These are phyloP conservation scores for Nerophis lumbriciformis DNA, from an alignment of 2,113 vertebrate genomes.

Conservation along the genomic window DNA sequence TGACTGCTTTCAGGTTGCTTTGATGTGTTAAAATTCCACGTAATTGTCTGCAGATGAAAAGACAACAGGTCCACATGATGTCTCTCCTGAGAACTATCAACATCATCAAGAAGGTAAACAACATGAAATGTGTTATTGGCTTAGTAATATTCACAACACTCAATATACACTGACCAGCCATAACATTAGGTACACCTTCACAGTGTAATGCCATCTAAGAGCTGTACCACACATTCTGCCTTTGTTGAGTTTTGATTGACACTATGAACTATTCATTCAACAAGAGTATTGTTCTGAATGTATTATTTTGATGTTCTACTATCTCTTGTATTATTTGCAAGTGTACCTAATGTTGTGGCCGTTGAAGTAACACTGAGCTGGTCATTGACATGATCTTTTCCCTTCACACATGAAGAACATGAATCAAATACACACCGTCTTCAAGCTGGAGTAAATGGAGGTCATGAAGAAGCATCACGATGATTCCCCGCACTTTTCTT, in stretches of 20 bases:
- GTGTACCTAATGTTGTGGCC: neutral
- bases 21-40: neutral
- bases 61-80: neutral
- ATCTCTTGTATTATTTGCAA: neutral
- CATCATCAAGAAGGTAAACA: conserved; percentile 21
- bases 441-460: conserved; percentile 8
- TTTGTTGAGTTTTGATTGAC: neutral
- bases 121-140: conserved; percentile 9
- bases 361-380: too few relatives aligned
- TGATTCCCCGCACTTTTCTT: neutral
- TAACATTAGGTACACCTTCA: too few relatives aligned
- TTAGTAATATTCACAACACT: too few relatives aligned
- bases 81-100: conserved; percentile 3
- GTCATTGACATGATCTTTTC: conserved; percentile 9
- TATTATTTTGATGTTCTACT: neutral
- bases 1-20: conserved; percentile 14
- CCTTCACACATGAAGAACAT: conserved; percentile 32
- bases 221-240: neutral
- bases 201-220: too few relatives aligned
- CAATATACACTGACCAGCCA: too few relatives aligned
- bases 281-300: neutral
- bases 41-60: conserved; percentile 19
- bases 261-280: neutral
- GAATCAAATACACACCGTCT: conserved; percentile 10
- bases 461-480: conserved; percentile 8